These are phyloP conservation scores for Wiebesia pumilae DNA, from an alignment of 1,140 invertebrate species.

Conservation along the genomic window DNA sequence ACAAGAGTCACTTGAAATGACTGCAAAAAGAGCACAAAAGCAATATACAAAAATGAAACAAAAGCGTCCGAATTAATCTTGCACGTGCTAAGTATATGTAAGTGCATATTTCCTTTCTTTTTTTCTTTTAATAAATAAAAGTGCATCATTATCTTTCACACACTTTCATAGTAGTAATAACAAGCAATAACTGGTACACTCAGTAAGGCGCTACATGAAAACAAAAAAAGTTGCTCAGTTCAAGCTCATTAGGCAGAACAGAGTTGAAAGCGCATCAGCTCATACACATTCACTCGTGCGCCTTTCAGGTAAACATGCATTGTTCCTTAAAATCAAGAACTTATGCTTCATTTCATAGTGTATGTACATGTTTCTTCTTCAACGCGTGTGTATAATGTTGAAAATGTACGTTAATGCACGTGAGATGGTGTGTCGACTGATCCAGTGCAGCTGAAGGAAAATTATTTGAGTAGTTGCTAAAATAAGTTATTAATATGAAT, in stretches of 20 bases:
- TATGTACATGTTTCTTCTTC: too few relatives aligned
- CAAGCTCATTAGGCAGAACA: constrained; percentile 29
- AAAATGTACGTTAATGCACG: too few relatives aligned
- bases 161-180: not conserved
- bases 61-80: not conserved
- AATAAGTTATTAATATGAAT: too few relatives aligned
- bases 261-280: not conserved
- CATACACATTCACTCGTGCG: not conserved
- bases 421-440: too few relatives aligned
- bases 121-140: constrained; percentile 22
- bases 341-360: not conserved
- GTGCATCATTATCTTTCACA: not conserved
- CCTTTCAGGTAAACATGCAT: not conserved
- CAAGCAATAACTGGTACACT: not conserved
- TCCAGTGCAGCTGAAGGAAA: too few relatives aligned
- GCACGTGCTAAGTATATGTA: not conserved
- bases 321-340: constrained; percentile 12
- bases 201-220: not conserved
- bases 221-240: not conserved
- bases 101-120: not conserved
- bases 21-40: not conserved
- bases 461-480: too few relatives aligned
- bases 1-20: not conserved
- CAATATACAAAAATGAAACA: not conserved
- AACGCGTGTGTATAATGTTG: too few relatives aligned